These are phyloP conservation scores for Aplochiton taeniatus DNA, from an alignment of 2,797 vertebrate species.

Conservation along the genomic window DNA sequence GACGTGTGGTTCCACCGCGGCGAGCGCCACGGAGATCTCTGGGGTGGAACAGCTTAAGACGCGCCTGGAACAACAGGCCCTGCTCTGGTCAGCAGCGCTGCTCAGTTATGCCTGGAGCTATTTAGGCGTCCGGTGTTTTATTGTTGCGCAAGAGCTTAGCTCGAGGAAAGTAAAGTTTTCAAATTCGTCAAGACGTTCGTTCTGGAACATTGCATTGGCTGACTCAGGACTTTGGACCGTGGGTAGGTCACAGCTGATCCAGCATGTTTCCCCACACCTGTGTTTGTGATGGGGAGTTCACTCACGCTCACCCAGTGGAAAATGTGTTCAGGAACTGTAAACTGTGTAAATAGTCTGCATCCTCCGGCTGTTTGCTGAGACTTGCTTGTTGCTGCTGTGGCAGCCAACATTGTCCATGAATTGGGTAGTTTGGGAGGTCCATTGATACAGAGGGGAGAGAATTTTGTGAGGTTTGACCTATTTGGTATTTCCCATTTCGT, in stretches of 20 bases:
- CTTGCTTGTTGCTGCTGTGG: background rate
- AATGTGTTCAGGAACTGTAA: constrained; percentile 17
- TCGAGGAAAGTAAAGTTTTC: no score
- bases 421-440: no score
- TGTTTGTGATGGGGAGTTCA: constrained; percentile 12
- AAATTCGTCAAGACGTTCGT: no score
- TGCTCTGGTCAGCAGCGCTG: constrained; percentile 54
- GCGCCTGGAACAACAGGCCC: constrained; percentile 58
- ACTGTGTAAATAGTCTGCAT: constrained; percentile 12
- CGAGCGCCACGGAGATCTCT: constrained; percentile 52
- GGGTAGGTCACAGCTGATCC: constrained; percentile 17
- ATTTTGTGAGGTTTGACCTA: no score
- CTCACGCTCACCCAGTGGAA: constrained; percentile 29
- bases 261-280: constrained; percentile 19
- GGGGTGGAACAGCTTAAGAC: constrained; percentile 71
- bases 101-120: no score
- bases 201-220: no score
- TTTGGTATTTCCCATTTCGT: no score
- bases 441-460: no score
- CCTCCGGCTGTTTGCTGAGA: constrained; percentile 21
- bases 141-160: constrained; percentile 4
- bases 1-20: constrained; percentile 65
- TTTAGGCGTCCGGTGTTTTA: no score
- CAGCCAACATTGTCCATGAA: background rate
- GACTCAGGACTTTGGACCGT: no score